These are phyloP conservation scores for Papilio machaon DNA, from an alignment of 1,140 invertebrate species.

Conservation along the genomic window DNA sequence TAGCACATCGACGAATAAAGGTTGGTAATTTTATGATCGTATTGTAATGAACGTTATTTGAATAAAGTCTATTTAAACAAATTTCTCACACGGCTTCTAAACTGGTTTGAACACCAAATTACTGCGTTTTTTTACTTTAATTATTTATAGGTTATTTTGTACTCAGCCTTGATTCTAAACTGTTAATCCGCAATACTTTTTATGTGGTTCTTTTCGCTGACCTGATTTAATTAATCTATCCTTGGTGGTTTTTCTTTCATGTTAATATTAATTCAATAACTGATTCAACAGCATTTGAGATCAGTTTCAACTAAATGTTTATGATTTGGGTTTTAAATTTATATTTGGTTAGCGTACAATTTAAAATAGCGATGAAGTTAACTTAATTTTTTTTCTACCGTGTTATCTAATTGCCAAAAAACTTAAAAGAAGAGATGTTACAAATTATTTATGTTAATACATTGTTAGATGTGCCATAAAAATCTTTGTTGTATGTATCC, in stretches of 20 bases:
- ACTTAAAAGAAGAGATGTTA: neutral
- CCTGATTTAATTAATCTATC: conserved; percentile 4
- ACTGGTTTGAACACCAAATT: neutral
- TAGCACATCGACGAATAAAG: conserved; percentile 59
- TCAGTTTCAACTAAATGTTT: neutral
- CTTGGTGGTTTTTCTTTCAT: conserved; percentile 9
- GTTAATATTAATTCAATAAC: neutral
- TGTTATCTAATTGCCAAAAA: neutral
- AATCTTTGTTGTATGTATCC: neutral
- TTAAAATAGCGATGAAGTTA: too few species aligned
- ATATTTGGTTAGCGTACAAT: neutral
- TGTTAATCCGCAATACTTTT: neutral
- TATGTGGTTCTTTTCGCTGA: neutral
- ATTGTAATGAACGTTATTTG: neutral
- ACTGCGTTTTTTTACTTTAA: neutral
- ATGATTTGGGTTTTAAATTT: neutral
- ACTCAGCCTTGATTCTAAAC: neutral
- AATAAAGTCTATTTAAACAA: neutral
- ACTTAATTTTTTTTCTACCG: too few species aligned
- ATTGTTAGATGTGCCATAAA: neutral
- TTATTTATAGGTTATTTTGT: neutral
- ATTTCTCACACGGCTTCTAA: neutral
- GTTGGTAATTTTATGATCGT: conserved; percentile 24
- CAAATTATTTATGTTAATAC: neutral
- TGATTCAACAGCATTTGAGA: neutral